Conservation (phyloP, 2,888 invertebrate genomes). For the Drosophila histrio region DNA sequence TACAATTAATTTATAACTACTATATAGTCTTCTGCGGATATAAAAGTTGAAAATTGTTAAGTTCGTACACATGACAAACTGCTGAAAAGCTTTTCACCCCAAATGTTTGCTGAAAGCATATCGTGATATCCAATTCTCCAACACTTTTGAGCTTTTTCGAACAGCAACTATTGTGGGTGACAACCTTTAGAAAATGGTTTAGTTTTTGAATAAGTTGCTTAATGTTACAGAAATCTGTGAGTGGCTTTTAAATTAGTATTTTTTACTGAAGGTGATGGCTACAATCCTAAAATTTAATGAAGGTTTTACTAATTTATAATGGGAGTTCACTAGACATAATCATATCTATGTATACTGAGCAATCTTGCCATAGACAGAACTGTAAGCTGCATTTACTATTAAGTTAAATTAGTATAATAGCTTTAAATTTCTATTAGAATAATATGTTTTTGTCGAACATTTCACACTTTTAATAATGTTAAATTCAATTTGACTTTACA, state of each 20-base stretch:
- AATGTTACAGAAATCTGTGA: too few relatives aligned
- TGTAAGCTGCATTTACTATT: too few relatives aligned
- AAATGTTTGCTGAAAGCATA: slow-evolving; percentile 2
- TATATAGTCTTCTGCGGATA: not conserved
- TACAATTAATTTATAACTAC: not conserved
- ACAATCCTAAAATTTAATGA: too few relatives aligned
- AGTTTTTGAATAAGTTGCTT: too few relatives aligned
- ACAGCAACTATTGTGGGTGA: not conserved
- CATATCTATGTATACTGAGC: too few relatives aligned
- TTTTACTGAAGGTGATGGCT: too few relatives aligned
- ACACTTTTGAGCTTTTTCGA: not conserved
- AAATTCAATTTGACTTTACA: not conserved
- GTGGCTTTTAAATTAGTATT: too few relatives aligned
- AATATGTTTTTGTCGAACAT: not conserved
- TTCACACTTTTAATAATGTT: not conserved
- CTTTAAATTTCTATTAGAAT: too few relatives aligned
- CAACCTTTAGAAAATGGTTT: not conserved
- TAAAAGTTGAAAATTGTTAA: not conserved
- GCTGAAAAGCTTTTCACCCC: not conserved
- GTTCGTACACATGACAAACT: not conserved
- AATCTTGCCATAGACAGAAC: too few relatives aligned
- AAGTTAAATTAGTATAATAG: too few relatives aligned
- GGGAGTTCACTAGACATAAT: too few relatives aligned
- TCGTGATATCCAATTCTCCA: not conserved
- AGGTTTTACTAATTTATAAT: too few relatives aligned